Percentiles rank a stretch among this genome's conserved stretches.
These are phyloP conservation scores for Pteropus rufus DNA, from an alignment of 2,797 vertebrate species.

Conservation along the genomic window DNA sequence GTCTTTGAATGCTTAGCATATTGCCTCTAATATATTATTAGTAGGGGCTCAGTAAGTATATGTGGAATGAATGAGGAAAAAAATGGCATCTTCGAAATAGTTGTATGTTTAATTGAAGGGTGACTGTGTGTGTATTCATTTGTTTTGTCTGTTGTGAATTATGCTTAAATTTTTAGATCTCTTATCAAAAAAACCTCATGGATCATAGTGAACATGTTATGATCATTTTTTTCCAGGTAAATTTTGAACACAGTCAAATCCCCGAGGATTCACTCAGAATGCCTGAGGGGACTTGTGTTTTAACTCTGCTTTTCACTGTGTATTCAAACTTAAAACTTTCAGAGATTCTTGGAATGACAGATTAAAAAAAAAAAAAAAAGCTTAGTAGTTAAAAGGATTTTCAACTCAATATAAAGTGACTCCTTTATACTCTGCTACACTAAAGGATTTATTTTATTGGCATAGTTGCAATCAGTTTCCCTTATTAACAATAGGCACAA, in stretches of 20 bases:
- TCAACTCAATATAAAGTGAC: neutral
- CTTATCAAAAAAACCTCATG: neutral
- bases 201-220: neutral
- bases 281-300: neutral
- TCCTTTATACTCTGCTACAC: neutral
- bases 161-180: neutral
- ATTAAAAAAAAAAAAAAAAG: neutral
- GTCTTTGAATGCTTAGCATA: neutral
- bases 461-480: neutral
- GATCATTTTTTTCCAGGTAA: neutral
- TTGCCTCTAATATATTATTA: neutral
- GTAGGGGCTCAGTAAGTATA: neutral
- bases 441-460: conserved; percentile 8
- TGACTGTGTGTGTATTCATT: neutral
- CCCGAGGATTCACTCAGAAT: neutral
- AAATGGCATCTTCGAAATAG: neutral
- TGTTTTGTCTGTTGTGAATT: conserved; percentile 4
- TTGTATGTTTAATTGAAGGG: neutral
- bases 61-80: neutral
- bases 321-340: conserved; percentile 27
- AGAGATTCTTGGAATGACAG: neutral
- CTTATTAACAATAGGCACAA: neutral
- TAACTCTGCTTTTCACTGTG: neutral
- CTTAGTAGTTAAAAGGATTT: conserved; percentile 36
- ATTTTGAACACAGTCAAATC: neutral